Evolutionary conservation across 2,113 vertebrate genomes (phyloP).

Genomic region (Clupea harengus): DNA sequence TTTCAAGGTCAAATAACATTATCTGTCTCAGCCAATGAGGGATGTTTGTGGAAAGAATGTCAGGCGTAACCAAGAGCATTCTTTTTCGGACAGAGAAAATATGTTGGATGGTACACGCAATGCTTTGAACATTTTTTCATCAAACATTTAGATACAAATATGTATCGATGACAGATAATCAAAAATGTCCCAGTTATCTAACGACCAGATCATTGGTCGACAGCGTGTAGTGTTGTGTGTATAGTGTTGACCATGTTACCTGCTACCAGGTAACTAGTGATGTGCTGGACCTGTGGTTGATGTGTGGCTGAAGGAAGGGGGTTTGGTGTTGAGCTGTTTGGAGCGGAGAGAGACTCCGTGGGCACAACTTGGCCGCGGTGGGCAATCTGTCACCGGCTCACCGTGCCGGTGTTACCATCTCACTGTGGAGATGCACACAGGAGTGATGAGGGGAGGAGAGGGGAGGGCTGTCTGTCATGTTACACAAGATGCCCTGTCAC

Average conservation of each 20-base stretch:
- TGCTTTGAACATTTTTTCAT: too few relatives aligned
- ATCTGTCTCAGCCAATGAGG: too few relatives aligned
- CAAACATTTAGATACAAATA: too few relatives aligned
- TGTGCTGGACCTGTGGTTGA: neutral
- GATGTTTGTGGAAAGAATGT: too few relatives aligned
- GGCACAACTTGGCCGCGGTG: neutral
- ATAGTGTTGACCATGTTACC: neutral
- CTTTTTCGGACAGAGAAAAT: too few relatives aligned
- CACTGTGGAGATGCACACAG: neutral
- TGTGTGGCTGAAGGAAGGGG: neutral
- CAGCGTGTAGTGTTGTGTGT: neutral
- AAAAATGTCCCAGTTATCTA: too few relatives aligned
- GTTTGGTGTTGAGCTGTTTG: neutral
- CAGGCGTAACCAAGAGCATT: too few relatives aligned
- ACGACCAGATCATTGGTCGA: too few relatives aligned
- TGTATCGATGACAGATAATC: too few relatives aligned
- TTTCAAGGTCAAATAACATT: too few relatives aligned
- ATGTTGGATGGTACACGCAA: too few relatives aligned
- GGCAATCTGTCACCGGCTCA: slow-evolving; percentile 7
- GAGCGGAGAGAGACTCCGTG: neutral
- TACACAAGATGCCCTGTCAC: neutral
- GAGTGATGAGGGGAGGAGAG: neutral
- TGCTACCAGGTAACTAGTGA: neutral
- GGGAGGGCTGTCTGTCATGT: neutral
- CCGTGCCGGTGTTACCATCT: too few relatives aligned